A percentile compares a stretch with the other conserved stretches of the same genome.
These are phyloP conservation scores for Drosophila sordidapex DNA, from an alignment of 2,888 invertebrate genomes.

Conservation along the genomic window DNA sequence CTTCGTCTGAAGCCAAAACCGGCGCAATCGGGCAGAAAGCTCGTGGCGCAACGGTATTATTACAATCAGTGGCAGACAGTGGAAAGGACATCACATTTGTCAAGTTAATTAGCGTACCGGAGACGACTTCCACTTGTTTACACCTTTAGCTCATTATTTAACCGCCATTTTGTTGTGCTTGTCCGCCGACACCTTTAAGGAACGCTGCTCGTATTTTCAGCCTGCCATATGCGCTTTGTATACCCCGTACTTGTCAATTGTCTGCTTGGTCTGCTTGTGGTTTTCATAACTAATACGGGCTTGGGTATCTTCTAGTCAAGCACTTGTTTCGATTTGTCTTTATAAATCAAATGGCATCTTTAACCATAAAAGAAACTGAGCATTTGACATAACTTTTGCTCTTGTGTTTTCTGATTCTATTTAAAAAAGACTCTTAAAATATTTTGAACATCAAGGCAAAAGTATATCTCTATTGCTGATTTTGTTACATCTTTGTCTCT, in stretches of 20 bases:
- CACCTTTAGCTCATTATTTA: slow-evolving; percentile 75
- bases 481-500: slow-evolving; percentile 10
- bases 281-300: not conserved
- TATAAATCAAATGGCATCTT: slow-evolving; percentile 57
- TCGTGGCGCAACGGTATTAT: slow-evolving; percentile 10
- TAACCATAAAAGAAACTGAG: slow-evolving; percentile 23
- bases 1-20: not conserved
- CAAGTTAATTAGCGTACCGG: slow-evolving; percentile 68
- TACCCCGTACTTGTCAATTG: not conserved
- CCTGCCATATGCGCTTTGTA: not conserved
- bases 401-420: not conserved
- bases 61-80: slow-evolving; percentile 36
- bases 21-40: not conserved
- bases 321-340: slow-evolving; percentile 7
- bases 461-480: slow-evolving; percentile 36
- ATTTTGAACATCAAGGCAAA: slow-evolving; percentile 21
- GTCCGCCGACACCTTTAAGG: slow-evolving; percentile 20
- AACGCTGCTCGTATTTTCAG: not conserved
- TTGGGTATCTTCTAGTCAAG: not conserved
- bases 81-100: slow-evolving; percentile 59
- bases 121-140: slow-evolving; percentile 59
- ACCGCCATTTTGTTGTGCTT: slow-evolving; percentile 44
- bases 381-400: slow-evolving; percentile 25
- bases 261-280: not conserved
- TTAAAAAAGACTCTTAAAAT: slow-evolving; percentile 5